A percentile compares a stretch with the other conserved stretches of the same genome.
Conservation (phyloP, 2,113 vertebrate species). For the Bostrychus sinensis region DNA sequence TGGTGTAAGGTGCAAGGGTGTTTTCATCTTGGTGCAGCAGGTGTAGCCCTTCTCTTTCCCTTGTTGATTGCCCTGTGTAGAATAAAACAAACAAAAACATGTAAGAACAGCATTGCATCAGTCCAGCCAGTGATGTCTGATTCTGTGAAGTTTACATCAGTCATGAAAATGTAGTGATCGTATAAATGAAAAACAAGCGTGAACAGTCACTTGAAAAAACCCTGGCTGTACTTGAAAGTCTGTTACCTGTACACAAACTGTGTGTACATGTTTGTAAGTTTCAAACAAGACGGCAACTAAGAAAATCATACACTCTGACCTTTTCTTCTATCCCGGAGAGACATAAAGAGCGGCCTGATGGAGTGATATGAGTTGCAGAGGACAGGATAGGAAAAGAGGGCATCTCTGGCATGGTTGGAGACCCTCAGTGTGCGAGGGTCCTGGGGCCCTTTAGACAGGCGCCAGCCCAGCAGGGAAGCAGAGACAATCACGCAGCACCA, state of each 20-base stretch:
- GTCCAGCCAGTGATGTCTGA: too few species aligned
- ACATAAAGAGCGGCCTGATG: conserved; percentile 47
- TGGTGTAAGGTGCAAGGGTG: too few species aligned
- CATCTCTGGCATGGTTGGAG: conserved; percentile 73
- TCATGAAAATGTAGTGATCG: conserved; percentile 41
- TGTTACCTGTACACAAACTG: not conserved
- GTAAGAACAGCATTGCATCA: conserved; percentile 51
- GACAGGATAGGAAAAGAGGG: conserved; percentile 36
- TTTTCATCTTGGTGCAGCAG: conserved; percentile 29
- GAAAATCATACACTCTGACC: conserved; percentile 45
- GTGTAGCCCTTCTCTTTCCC: conserved; percentile 37
- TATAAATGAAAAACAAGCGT: conserved; percentile 27
- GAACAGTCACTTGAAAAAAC: conserved; percentile 37
- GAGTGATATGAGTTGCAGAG: conserved; percentile 32
- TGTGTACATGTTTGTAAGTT: not conserved
- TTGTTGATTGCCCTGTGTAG: conserved; percentile 20
- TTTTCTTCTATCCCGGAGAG: conserved; percentile 42
- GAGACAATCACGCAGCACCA: conserved; percentile 80
- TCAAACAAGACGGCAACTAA: not conserved
- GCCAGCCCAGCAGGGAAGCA: conserved; percentile 78
- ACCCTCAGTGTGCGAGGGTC: conserved; percentile 72
- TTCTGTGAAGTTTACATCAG: conserved; percentile 63
- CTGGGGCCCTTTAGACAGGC: conserved; percentile 79
- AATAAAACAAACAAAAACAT: conserved; percentile 26
- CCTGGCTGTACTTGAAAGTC: conserved; percentile 7